Conservation (phyloP, 2,113 vertebrate genomes). For the Sula dactylatra region DNA sequence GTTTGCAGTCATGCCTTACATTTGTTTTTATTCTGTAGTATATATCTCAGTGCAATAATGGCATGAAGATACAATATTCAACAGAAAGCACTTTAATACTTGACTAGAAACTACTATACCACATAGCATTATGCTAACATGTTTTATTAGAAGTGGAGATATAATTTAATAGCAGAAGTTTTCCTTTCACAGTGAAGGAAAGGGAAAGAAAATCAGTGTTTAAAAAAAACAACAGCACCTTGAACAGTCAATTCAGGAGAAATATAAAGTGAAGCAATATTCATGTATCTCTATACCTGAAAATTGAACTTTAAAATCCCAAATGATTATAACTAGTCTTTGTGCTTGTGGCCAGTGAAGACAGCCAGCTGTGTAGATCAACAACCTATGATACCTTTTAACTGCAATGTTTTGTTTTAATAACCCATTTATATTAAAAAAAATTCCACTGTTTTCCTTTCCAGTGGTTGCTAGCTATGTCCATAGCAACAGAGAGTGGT, state of each 20-base stretch:
- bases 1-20: background rate
- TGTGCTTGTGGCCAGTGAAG: background rate
- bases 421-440: constrained; percentile 4
- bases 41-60: background rate
- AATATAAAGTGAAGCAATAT: background rate
- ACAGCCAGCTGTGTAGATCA: constrained; percentile 31
- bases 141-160: constrained; percentile 3
- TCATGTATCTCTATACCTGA: constrained; percentile 1
- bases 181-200: background rate
- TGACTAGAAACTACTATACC: background rate
- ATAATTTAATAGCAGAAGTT: background rate
- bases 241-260: background rate
- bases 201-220: background rate
- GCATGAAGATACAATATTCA: background rate
- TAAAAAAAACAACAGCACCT: background rate
- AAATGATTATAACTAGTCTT: constrained; percentile 17
- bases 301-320: constrained; percentile 29
- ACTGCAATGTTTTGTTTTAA: constrained; percentile 16
- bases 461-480: background rate
- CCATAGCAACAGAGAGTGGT: constrained; percentile 20
- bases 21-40: background rate
- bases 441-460: background rate
- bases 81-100: background rate
- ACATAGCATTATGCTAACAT: background rate
- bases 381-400: background rate